phyloP scores from a whole-genome alignment of 2,113 vertebrate species.

The Salminus brasiliensis region DNA sequence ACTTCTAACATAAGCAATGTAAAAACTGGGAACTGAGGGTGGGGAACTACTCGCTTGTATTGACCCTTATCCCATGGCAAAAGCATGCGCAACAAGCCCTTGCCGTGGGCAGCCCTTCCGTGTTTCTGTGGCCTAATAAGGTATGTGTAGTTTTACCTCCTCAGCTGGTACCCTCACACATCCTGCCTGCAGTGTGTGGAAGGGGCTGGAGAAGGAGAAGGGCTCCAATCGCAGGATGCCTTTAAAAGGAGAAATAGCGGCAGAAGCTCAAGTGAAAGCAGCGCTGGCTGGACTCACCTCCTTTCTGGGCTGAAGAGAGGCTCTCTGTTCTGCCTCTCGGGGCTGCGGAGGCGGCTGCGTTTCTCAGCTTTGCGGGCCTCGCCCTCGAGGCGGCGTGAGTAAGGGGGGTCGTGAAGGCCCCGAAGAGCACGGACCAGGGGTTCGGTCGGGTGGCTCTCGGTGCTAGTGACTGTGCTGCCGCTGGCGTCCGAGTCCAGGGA shows the following conservation, averaged over 20 bases:
- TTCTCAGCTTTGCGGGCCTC: conserved; percentile 55
- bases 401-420: conserved; percentile 50
- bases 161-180: neutral
- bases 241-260: conserved; percentile 36
- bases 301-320: conserved; percentile 75
- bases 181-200: neutral
- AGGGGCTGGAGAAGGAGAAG: neutral
- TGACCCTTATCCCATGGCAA: conserved; percentile 10
- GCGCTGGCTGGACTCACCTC: conserved; percentile 66
- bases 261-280: neutral
- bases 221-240: neutral
- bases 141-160: neutral
- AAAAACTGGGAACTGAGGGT: conserved; percentile 5
- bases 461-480: conserved; percentile 78
- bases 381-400: conserved; percentile 4
- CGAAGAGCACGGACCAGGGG: conserved; percentile 50
- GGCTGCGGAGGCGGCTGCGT: conserved; percentile 68
- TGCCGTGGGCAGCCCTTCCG: neutral
- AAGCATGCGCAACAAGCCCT: conserved; percentile 1
- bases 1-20: conserved; percentile 38
- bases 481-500: conserved; percentile 81
- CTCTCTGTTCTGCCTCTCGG: conserved; percentile 70
- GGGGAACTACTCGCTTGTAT: neutral
- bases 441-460: conserved; percentile 70
- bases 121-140: conserved; percentile 23